A percentile compares a stretch with the other conserved stretches of the same genome.
Evolutionary conservation across 2,888 invertebrate species (phyloP).

Genomic region (Sminthurides aquaticus): DNA sequence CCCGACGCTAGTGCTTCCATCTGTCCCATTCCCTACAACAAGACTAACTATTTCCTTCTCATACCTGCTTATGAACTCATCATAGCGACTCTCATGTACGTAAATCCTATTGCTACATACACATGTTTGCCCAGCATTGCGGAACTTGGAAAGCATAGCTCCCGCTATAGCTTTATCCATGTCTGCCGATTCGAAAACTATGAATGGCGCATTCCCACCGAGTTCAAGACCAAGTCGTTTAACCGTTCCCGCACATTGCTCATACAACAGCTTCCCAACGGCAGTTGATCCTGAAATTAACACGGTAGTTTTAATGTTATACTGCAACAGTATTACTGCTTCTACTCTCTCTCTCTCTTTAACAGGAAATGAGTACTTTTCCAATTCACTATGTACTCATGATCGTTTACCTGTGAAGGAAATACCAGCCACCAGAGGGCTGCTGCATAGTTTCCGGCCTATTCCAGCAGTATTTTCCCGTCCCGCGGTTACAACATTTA

Average conservation of each 20-base stretch:
- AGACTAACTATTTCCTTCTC: constrained; percentile 60
- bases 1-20: constrained; percentile 68
- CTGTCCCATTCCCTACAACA: constrained; percentile 70
- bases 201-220: constrained; percentile 97
- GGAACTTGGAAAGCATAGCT: constrained; percentile 84
- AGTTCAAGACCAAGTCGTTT: constrained; percentile 88
- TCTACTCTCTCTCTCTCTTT: not conserved
- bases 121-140: constrained; percentile 95
- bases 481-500: constrained; percentile 81
- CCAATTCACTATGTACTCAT: no score
- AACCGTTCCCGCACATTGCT: constrained; percentile 74
- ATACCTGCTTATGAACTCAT: constrained; percentile 68
- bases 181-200: constrained; percentile 88
- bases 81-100: constrained; percentile 68
- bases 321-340: not conserved
- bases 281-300: constrained; percentile 63
- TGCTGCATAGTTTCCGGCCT: constrained; percentile 77
- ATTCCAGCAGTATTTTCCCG: constrained; percentile 67
- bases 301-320: no score
- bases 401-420: constrained; percentile 90
- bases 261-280: constrained; percentile 80
- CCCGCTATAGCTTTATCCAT: constrained; percentile 75
- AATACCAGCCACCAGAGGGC: constrained; percentile 72
- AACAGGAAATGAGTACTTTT: not conserved
- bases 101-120: constrained; percentile 87